Conservation (phyloP, 2,888 invertebrate genomes). For the Hoplodrina ambigua region DNA sequence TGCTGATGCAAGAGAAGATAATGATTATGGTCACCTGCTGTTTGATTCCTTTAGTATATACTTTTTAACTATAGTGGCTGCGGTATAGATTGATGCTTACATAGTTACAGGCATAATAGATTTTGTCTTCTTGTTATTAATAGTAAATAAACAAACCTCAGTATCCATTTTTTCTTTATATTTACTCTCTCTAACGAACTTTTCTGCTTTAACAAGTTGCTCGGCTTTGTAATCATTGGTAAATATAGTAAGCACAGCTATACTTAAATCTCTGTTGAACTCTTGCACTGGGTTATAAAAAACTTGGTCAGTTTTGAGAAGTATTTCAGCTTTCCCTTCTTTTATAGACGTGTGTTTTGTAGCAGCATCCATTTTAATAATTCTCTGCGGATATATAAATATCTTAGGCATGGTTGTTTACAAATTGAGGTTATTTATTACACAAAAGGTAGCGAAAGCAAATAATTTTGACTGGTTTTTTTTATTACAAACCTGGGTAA, state of each 20-base stretch:
- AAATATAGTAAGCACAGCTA: constrained; percentile 93
- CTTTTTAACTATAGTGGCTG: no score
- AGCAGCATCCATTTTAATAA: constrained; percentile 77
- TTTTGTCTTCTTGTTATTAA: not conserved
- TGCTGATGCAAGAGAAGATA: no score
- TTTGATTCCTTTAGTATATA: no score
- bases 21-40: no score
- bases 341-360: constrained; percentile 83
- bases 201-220: constrained; percentile 68
- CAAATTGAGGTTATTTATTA: constrained; percentile 30
- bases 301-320: constrained; percentile 93
- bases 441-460: not conserved
- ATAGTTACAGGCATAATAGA: no score
- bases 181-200: constrained; percentile 66
- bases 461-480: not conserved
- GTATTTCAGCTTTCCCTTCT: constrained; percentile 95
- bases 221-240: constrained; percentile 86
- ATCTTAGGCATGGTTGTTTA: constrained; percentile 40
- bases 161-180: constrained; percentile 50
- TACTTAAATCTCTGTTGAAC: constrained; percentile 98
- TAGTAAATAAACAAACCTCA: constrained; percentile 53
- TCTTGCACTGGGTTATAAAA: constrained; percentile 99
- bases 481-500: constrained; percentile 49
- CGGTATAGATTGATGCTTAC: no score
- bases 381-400: constrained; percentile 56